phyloP scores from a whole-genome alignment of 92 coral and sea anemone genomes.

The Desmophyllum pertusum region DNA sequence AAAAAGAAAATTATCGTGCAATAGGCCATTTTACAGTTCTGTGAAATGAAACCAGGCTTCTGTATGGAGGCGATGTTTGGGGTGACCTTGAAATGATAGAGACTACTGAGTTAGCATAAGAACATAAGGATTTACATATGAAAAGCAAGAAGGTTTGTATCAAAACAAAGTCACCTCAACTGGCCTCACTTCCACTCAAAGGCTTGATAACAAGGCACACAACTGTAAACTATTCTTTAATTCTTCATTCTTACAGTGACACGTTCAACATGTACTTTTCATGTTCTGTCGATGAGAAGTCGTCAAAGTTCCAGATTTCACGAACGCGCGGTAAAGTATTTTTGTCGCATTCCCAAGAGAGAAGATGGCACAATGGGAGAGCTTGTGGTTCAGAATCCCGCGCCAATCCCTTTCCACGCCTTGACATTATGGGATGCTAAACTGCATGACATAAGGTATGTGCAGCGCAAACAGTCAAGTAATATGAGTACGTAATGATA shows the following conservation, averaged over 20 bases:
- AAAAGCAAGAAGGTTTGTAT: too few species aligned
- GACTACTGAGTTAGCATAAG: too few species aligned
- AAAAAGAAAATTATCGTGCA: too few species aligned
- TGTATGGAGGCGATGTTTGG: too few species aligned
- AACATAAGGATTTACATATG: too few species aligned
- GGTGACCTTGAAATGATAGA: too few species aligned
- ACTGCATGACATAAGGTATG: constrained; percentile 18
- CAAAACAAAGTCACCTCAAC: too few species aligned
- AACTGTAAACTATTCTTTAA: not conserved
- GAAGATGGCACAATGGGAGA: constrained; percentile 58
- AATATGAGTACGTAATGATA: too few species aligned
- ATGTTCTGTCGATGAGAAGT: constrained; percentile 35
- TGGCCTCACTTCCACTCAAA: too few species aligned
- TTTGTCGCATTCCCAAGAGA: constrained; percentile 35
- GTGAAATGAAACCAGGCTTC: too few species aligned
- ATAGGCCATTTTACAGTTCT: too few species aligned
- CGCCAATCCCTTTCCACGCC: constrained; percentile 56
- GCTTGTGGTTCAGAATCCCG: constrained; percentile 27
- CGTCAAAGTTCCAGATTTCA: constrained; percentile 48
- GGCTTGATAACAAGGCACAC: not conserved
- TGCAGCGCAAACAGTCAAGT: too few species aligned
- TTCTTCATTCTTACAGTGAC: not conserved
- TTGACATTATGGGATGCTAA: constrained; percentile 40
- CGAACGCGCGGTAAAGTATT: constrained; percentile 34
- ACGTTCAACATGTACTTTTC: constrained; percentile 43